Percentiles rank a stretch among this genome's conserved stretches.
Evolutionary conservation across 1,140 invertebrate genomes (phyloP).

Genomic region (Brachionus manjavacas): DNA sequence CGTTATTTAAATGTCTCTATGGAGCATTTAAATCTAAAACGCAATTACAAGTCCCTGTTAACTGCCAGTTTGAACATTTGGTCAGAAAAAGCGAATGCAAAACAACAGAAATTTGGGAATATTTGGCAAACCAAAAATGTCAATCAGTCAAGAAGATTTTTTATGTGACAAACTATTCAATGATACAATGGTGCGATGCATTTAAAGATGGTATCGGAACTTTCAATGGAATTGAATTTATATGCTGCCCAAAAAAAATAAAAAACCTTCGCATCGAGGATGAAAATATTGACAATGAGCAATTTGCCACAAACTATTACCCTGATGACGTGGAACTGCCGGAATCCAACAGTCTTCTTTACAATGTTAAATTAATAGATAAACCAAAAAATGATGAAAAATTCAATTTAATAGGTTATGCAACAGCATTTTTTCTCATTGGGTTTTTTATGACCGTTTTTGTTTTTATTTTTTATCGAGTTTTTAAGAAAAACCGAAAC

Average conservation of each 20-base stretch:
- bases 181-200: slow-evolving; percentile 34
- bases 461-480: not conserved
- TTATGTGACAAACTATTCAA: not conserved
- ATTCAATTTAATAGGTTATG: not conserved
- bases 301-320: not conserved
- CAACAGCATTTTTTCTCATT: not conserved
- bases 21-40: slow-evolving; percentile 11
- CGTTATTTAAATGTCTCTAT: slow-evolving; percentile 8
- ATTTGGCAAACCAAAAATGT: slow-evolving; percentile 2
- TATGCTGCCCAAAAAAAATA: not conserved
- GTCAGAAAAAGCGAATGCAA: not conserved
- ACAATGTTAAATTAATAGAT: not conserved
- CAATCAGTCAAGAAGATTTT: not conserved
- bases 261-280: not conserved
- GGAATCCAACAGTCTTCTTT: not conserved
- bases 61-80: slow-evolving; percentile 10
- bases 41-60: not conserved
- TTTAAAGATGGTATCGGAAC: slow-evolving; percentile 1
- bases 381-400: not conserved
- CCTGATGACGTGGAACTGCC: not conserved
- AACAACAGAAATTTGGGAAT: not conserved
- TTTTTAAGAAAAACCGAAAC: not conserved
- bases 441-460: slow-evolving; percentile 7
- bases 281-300: not conserved
- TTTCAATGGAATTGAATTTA: slow-evolving; percentile 25